phyloP scores from a whole-genome alignment of 2,113 vertebrate species.

The Rhodinocichla rosea region DNA sequence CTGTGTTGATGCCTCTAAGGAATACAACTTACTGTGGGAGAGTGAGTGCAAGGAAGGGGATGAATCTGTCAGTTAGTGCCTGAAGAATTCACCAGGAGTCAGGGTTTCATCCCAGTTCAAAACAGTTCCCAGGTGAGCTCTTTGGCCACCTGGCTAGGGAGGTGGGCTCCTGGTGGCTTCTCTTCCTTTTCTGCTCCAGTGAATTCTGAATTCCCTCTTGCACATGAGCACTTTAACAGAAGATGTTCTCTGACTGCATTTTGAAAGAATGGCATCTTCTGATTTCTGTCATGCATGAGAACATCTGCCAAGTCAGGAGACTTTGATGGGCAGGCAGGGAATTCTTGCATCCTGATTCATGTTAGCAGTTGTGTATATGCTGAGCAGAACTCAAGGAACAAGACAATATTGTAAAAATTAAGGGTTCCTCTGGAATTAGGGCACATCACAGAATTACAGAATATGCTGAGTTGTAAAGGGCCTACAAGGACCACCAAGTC shows the following conservation, averaged over 20 bases:
- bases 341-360: not conserved
- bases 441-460: not conserved
- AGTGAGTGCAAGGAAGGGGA: not conserved
- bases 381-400: not conserved
- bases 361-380: not conserved
- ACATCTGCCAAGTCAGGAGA: not conserved
- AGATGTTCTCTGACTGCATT: not conserved
- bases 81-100: not conserved
- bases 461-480: not conserved
- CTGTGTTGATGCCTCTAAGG: not conserved
- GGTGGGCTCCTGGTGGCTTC: not conserved
- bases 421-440: not conserved
- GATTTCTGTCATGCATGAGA: not conserved
- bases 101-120: not conserved
- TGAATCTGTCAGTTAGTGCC: not conserved
- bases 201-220: not conserved
- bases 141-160: not conserved
- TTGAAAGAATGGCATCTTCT: not conserved
- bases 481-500: not conserved
- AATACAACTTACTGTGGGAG: not conserved
- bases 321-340: not conserved
- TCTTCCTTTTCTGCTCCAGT: not conserved
- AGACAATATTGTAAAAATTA: not conserved
- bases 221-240: not conserved
- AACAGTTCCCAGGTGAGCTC: not conserved